A percentile compares a stretch with the other conserved stretches of the same genome.
Evolutionary conservation across 2,797 vertebrate species (phyloP).

Genomic region (Chrosomus eos): DNA sequence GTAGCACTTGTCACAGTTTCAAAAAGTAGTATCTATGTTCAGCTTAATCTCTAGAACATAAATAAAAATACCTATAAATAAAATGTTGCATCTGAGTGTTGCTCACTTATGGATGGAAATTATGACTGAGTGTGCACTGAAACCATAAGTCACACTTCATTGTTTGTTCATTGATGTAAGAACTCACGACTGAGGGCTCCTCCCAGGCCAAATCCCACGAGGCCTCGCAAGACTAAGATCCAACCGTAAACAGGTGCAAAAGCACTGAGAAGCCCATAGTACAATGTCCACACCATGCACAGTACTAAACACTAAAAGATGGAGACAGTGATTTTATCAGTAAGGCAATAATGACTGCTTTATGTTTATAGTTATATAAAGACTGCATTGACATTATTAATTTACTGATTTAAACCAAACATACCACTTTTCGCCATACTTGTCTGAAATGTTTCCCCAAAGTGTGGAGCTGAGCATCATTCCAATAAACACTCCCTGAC

Average conservation of each 20-base stretch:
- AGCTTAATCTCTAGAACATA: neutral
- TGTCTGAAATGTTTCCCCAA: constrained; percentile 98
- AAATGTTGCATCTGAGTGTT: neutral
- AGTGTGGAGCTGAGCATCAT: constrained; percentile 99
- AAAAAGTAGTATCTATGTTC: neutral
- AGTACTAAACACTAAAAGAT: constrained; percentile 89
- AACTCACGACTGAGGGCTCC: constrained; percentile 99
- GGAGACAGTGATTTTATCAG: neutral
- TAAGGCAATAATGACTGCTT: neutral
- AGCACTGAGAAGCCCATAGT: constrained; percentile 93
- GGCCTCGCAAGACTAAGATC: constrained; percentile 93
- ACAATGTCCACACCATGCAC: constrained; percentile 95
- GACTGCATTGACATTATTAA: neutral
- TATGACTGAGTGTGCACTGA: neutral
- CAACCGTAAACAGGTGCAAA: constrained; percentile 95
- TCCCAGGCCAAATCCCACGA: constrained; percentile 97
- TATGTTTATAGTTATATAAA: neutral
- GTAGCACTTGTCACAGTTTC: neutral
- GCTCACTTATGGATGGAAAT: neutral
- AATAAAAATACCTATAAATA: neutral
- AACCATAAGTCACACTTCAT: neutral
- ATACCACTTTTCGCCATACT: constrained; percentile 96
- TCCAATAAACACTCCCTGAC: constrained; percentile 94
- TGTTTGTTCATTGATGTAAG: constrained; percentile 8
- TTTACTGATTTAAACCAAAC: constrained; percentile 59